Evolutionary conservation across 2,888 invertebrate species (phyloP).

Genomic region (Prosopocoilus inquinatus): DNA sequence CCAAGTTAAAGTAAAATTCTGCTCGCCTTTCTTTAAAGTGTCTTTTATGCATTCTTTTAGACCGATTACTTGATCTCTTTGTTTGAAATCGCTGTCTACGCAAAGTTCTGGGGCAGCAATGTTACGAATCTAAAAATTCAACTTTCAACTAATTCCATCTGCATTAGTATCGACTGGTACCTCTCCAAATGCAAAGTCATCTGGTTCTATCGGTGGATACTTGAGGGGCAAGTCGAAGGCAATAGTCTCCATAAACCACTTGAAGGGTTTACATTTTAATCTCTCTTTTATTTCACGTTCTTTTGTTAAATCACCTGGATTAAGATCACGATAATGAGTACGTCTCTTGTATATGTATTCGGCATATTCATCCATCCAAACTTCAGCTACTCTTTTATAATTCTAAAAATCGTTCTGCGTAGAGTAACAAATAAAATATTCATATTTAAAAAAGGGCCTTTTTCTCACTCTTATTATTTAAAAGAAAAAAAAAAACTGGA

Average conservation of each 20-base stretch:
- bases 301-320: constrained; percentile 76
- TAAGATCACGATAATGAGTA: constrained; percentile 71
- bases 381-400: constrained; percentile 89
- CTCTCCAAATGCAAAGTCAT: constrained; percentile 77
- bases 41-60: constrained; percentile 58
- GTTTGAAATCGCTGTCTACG: constrained; percentile 62
- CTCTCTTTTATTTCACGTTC: constrained; percentile 73
- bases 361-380: constrained; percentile 99
- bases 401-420: constrained; percentile 58
- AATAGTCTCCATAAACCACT: constrained; percentile 91
- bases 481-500: neutral
- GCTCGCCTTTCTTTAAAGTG: constrained; percentile 56
- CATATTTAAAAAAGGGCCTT: too few species aligned
- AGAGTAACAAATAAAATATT: constrained; percentile 9
- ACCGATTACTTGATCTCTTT: constrained; percentile 50
- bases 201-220: constrained; percentile 87
- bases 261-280: constrained; percentile 86
- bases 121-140: constrained; percentile 60
- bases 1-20: constrained; percentile 71
- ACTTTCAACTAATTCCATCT: neutral
- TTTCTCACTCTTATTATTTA: too few species aligned
- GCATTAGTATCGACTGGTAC: constrained; percentile 50
- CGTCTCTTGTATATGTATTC: constrained; percentile 77
- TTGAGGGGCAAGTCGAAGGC: constrained; percentile 85
- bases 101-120: constrained; percentile 64